Percentiles rank a stretch among this genome's conserved stretches.
phyloP scores from a whole-genome alignment of 1,140 invertebrate species.

The Drosophila sturtevanti region DNA sequence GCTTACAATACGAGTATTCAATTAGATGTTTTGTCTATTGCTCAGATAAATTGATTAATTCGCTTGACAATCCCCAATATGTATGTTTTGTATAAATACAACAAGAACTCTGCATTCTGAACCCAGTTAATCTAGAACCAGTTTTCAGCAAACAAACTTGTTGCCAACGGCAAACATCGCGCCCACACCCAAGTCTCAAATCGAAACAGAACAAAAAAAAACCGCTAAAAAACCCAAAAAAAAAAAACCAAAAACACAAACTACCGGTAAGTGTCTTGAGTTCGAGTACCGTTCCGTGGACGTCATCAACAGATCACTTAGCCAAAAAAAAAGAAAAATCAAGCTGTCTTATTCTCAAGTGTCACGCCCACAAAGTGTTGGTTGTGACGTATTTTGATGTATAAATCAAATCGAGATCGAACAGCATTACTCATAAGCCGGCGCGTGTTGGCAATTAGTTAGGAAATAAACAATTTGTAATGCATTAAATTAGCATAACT shows the following conservation, averaged over 20 bases:
- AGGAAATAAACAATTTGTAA: constrained; percentile 50
- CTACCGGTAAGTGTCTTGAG: constrained; percentile 58
- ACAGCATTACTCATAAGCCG: constrained; percentile 55
- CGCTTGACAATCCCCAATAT: constrained; percentile 26
- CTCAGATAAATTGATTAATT: constrained; percentile 74
- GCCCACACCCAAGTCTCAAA: constrained; percentile 10
- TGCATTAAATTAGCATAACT: constrained; percentile 66
- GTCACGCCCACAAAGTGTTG: constrained; percentile 61
- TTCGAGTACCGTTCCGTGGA: constrained; percentile 37
- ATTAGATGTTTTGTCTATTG: constrained; percentile 61
- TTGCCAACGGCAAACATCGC: constrained; percentile 35
- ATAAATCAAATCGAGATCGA: constrained; percentile 19
- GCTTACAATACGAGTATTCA: constrained; percentile 45
- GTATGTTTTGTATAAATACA: constrained; percentile 65
- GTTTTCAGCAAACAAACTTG: constrained; percentile 73
- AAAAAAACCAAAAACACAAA: constrained; percentile 36
- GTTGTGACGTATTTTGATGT: constrained; percentile 53
- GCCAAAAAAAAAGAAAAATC: constrained; percentile 26
- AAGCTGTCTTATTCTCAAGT: constrained; percentile 38
- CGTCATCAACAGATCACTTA: constrained; percentile 55
- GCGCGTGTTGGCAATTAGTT: constrained; percentile 72
- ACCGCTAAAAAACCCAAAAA: neutral
- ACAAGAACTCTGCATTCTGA: constrained; percentile 69
- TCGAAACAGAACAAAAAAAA: neutral
- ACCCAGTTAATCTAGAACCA: constrained; percentile 58